phyloP scores from a whole-genome alignment of 2,797 vertebrate species.

The Rhinichthys osculus region DNA sequence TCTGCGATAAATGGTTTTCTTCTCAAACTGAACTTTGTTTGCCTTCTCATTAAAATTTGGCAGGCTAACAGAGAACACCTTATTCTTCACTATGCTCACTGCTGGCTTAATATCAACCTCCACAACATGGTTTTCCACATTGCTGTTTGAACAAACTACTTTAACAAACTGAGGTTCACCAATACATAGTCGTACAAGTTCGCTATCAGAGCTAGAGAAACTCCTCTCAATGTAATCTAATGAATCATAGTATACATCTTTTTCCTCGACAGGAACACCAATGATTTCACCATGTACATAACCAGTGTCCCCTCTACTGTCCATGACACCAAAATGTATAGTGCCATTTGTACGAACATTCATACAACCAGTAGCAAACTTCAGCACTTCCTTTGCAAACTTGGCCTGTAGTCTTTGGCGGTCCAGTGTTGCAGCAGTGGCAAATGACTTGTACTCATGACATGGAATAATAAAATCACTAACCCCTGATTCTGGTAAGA shows the following conservation, averaged over 20 bases:
- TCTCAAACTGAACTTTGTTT: constrained; percentile 76
- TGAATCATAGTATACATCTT: constrained; percentile 79
- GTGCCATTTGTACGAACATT: constrained; percentile 87
- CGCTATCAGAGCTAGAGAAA: constrained; percentile 64
- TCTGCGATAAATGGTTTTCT: constrained; percentile 71
- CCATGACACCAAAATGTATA: constrained; percentile 87
- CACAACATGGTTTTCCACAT: constrained; percentile 78
- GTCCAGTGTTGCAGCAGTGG: constrained; percentile 72
- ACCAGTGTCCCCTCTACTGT: constrained; percentile 72
- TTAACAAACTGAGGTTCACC: constrained; percentile 82
- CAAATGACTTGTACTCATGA: constrained; percentile 85
- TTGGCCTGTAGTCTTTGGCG: constrained; percentile 78
- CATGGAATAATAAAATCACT: constrained; percentile 79
- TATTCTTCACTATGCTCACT: constrained; percentile 70
- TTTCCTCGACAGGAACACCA: constrained; percentile 76
- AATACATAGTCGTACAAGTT: constrained; percentile 79
- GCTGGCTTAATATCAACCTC: constrained; percentile 83
- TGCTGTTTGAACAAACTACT: constrained; percentile 73
- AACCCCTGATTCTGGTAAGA: constrained; percentile 83
- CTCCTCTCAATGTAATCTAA: constrained; percentile 79
- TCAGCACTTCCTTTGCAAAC: constrained; percentile 81
- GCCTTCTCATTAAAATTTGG: constrained; percentile 78
- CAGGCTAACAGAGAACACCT: constrained; percentile 74
- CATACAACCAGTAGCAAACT: constrained; percentile 85
- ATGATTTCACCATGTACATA: constrained; percentile 81